Percentiles rank a stretch among this genome's conserved stretches.
phyloP scores from a whole-genome alignment of 2,888 invertebrate species.

The Agrotis ipsilon region DNA sequence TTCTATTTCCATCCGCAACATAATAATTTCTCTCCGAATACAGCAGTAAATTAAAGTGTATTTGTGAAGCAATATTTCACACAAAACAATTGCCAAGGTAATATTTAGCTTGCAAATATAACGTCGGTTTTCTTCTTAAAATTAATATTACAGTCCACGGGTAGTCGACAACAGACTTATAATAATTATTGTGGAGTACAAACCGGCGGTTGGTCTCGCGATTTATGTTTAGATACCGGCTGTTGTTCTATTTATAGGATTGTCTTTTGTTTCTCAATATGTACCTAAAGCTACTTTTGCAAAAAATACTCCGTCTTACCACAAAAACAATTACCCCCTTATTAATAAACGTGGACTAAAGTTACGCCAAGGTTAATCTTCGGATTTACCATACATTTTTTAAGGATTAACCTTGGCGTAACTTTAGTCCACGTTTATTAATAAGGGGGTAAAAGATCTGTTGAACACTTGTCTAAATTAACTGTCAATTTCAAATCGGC shows the following conservation, averaged over 20 bases:
- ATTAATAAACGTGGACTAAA: too few relatives aligned
- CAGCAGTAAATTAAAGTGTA: slow-evolving; percentile 54
- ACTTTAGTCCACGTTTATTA: too few relatives aligned
- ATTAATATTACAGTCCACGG: slow-evolving; percentile 76
- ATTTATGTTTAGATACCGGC: slow-evolving; percentile 27
- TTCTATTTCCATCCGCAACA: slow-evolving; percentile 41
- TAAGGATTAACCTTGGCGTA: too few relatives aligned
- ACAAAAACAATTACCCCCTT: too few relatives aligned
- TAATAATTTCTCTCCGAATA: slow-evolving; percentile 40
- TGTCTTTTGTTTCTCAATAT: slow-evolving; percentile 17
- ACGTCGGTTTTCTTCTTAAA: slow-evolving; percentile 70
- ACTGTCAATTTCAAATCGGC: too few relatives aligned
- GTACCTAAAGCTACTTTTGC: too few relatives aligned
- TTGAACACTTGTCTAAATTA: too few relatives aligned
- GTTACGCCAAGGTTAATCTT: too few relatives aligned
- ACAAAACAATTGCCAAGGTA: slow-evolving; percentile 66
- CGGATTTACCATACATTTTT: too few relatives aligned
- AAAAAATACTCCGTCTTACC: too few relatives aligned
- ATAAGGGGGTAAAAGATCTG: too few relatives aligned
- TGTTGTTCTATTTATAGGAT: slow-evolving; percentile 29
- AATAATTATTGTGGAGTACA: slow-evolving; percentile 69
- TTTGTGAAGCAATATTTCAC: slow-evolving; percentile 58
- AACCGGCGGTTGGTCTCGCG: slow-evolving; percentile 59
- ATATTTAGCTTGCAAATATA: slow-evolving; percentile 72
- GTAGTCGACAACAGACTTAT: slow-evolving; percentile 69